Conservation (phyloP, 2,797 vertebrate genomes). For the Tapirus indicus region DNA sequence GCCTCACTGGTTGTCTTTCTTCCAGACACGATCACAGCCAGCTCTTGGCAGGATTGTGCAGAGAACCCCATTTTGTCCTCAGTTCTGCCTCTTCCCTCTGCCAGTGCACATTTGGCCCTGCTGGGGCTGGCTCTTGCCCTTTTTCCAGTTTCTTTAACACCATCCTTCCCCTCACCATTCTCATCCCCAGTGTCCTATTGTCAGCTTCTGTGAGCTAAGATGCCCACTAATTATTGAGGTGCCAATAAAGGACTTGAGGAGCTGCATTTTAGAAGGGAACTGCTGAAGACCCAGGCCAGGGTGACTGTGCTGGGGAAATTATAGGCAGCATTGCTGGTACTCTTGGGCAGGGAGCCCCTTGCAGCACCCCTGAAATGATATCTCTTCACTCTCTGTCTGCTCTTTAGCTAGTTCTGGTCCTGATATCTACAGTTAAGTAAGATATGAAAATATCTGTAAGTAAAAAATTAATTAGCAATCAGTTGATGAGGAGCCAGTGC, state of each 20-base stretch:
- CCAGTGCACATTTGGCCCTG: not conserved
- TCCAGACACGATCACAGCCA: not conserved
- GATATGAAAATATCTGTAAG: not conserved
- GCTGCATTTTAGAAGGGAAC: not conserved
- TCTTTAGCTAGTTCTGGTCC: not conserved
- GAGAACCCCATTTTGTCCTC: not conserved
- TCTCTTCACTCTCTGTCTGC: not conserved
- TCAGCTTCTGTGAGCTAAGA: not conserved
- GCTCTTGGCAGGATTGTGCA: not conserved
- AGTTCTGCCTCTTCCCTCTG: not conserved
- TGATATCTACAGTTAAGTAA: not conserved
- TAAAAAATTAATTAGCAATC: not conserved
- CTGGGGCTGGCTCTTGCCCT: not conserved
- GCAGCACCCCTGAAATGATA: not conserved
- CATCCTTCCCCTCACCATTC: not conserved
- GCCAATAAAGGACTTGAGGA: not conserved
- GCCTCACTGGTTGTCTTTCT: not conserved
- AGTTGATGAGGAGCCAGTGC: not conserved
- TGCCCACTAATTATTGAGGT: not conserved
- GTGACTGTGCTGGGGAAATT: not conserved
- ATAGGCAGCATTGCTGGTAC: not conserved
- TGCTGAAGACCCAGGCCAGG: not conserved
- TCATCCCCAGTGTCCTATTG: not conserved
- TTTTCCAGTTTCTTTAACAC: not conserved
- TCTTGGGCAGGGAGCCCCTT: not conserved